Conservation (phyloP, 2,797 vertebrate species). For the Lacerta viridis region DNA sequence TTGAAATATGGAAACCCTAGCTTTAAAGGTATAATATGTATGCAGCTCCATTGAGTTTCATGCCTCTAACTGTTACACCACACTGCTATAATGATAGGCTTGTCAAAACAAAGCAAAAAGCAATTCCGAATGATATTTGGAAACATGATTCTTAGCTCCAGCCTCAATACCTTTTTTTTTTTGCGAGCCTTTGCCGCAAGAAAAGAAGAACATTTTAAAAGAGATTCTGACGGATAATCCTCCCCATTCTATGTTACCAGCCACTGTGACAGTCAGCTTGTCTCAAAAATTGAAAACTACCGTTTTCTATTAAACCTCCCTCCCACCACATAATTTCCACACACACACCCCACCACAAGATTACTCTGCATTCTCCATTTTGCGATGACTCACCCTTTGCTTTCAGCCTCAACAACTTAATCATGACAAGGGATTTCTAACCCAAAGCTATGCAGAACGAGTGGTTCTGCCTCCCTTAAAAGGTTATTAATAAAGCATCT, state of each 20-base stretch:
- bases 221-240: background rate
- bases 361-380: slow-evolving; percentile 22
- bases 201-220: background rate
- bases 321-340: background rate
- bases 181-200: background rate
- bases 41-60: no score
- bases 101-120: background rate
- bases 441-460: slow-evolving; percentile 52
- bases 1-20: no score
- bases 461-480: slow-evolving; percentile 56
- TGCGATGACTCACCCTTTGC: slow-evolving; percentile 46
- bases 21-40: no score
- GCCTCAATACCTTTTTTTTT: background rate
- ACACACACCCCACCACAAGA: slow-evolving; percentile 1
- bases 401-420: slow-evolving; percentile 45
- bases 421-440: slow-evolving; percentile 56
- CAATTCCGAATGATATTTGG: background rate
- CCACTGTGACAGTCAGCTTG: background rate
- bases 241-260: background rate
- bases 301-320: slow-evolving; percentile 25
- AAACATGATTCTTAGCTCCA: background rate
- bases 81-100: background rate
- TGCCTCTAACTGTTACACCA: no score
- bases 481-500: slow-evolving; percentile 62
- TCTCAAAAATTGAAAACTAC: background rate